Base-by-base conservation (phyloP, 2,113 vertebrate genomes). In the Spea multiplicata region DNA sequence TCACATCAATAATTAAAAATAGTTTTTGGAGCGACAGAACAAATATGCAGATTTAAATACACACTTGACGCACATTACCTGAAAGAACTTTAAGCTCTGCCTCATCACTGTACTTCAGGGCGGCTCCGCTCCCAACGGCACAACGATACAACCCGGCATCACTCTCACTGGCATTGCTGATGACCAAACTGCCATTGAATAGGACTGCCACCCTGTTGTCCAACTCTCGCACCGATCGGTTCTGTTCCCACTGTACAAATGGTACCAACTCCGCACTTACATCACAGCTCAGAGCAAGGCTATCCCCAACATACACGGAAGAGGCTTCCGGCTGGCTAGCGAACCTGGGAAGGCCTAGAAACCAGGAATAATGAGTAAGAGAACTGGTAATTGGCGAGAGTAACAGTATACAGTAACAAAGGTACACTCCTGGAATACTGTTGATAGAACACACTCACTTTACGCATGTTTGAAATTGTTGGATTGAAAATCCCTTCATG, bases 61-160 rank as follows among this genome's bases (percentile, higher is more conserved):
- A 30, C 61, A 16, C n/a, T 5, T 8, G n/a, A 4, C 16, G 5
- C 13, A 4, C 8, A 16, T 61, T 94, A 99, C 97, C 97, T 92
- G 93, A 85, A 66, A 94, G 86, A 10, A 96, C 81, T 74, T 86
- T 91, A 62, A 99, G 90, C 86, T 94, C 91, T 0, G 92, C 96
- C 84, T 99, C 97, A 0, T 98, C 97, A 5, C 96, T 98, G 83
- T 90, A 89, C 84, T 98, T 99, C 12, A 91, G 90, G 0, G 90
- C 76, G 0, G 95, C 96, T 0, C 89, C 91, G 0, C 89, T 91
- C 80, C 97, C 97, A 16, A 98, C 88, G 70, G 93, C 1, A 14
- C 97, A 99, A 81, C 95, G 95, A 45, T 99, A 99, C 0, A 93
- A 86, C 0, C 96, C 97, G 0, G 85, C 88, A 44, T 99, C 96